Base-by-base conservation (phyloP, 2,888 invertebrate genomes). In the Calliphora vomitoria region DNA sequence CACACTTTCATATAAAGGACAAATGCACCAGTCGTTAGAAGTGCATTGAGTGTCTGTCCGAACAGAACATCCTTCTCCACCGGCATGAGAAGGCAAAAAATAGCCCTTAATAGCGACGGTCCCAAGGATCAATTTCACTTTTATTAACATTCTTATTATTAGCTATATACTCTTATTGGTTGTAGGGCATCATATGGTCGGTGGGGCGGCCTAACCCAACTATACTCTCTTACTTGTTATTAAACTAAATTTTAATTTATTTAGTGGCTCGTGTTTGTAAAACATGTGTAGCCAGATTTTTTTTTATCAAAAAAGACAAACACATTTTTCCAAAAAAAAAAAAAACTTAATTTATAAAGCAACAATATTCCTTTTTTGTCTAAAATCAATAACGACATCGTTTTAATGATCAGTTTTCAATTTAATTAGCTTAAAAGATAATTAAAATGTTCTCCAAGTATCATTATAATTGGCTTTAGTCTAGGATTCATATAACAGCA, bases 361-460 rank as follows among this genome's bases (percentile, higher is more conserved):
- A 66, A 64, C 41, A 66, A 66, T 66, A 6, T 47, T 44, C 25
- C 3, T 20, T 13, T 47, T 13, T 47, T 68, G 1, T 35, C 4
- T 0, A 35, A 66, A 66, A 10, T 6, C n/a, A 72, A 20, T 55
- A 69, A 13, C 55, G 13, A 64, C 10, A 15, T 53, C 6, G 1
- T 44, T 35, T 64, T 62, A 83, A 72, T 83, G 68, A 58, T 66
- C 66, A 31, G 25, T 64, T 83, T 78, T 64, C 78, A 55, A 44
- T 83, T 83, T 83, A 78, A 83, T 83, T 83, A 83, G 66, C 64
- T 53, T 62, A 35, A 78, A 80, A 60, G 13, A 25, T 55, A 72
- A 66, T 68, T 68, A 66, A 74, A 68, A 82, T 75, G 25, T 58
- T 66, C 18, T 55, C 25, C 66, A 62, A 75, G 44, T 85, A 55